Percentiles rank a stretch among this genome's conserved stretches.
These are phyloP conservation scores for Silurus aristotelis DNA, from an alignment of 2,797 vertebrate species.

Conservation along the genomic window DNA sequence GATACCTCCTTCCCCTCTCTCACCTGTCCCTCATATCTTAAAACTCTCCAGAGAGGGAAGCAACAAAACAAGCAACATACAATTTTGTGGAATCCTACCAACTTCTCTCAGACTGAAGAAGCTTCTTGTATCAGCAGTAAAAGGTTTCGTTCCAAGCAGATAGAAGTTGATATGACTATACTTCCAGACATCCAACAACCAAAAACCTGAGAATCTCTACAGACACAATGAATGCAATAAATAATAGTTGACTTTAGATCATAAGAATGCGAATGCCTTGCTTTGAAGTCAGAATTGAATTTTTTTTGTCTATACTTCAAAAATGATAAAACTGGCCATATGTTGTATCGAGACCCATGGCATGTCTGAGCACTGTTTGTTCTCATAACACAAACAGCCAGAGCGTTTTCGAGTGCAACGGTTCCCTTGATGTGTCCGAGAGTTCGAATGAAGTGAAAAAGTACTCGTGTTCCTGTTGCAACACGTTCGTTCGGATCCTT, in stretches of 20 bases:
- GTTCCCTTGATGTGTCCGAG: background rate
- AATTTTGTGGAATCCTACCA: too few species aligned
- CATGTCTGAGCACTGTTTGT: background rate
- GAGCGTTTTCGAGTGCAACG: background rate
- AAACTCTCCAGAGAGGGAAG: too few species aligned
- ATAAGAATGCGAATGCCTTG: background rate
- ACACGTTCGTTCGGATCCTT: background rate
- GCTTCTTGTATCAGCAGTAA: too few species aligned
- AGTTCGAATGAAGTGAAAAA: background rate
- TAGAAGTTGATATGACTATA: too few species aligned
- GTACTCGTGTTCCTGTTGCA: background rate
- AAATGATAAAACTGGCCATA: background rate
- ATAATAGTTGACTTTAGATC: background rate
- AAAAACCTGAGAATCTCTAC: too few species aligned
- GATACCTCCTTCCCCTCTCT: too few species aligned
- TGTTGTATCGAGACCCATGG: background rate
- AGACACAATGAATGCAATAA: background rate
- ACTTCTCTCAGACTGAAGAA: too few species aligned
- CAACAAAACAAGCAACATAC: too few species aligned
- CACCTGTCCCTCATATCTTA: too few species aligned
- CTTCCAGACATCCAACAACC: too few species aligned
- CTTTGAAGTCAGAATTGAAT: background rate
- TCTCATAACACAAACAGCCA: background rate
- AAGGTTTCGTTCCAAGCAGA: too few species aligned
- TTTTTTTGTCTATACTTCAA: background rate